phyloP scores from a whole-genome alignment of 2,113 vertebrate species.

The Gavia stellata region DNA sequence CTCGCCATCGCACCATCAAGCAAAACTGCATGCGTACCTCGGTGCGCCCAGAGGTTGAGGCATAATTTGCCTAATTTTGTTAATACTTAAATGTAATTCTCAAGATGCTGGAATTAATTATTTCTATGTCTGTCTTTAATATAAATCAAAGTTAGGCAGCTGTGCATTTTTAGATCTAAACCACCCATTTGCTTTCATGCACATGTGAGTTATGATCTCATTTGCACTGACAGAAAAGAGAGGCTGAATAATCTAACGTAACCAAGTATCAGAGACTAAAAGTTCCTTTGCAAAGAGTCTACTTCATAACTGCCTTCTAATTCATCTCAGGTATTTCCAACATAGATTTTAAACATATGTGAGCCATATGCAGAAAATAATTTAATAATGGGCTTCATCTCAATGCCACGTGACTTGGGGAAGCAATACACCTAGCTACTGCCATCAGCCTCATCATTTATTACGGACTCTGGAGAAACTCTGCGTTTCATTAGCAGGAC shows the following conservation, averaged over 20 bases:
- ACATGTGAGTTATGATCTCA: slow-evolving; percentile 15
- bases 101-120: slow-evolving; percentile 17
- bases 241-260: slow-evolving; percentile 1
- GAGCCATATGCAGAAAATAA: background rate
- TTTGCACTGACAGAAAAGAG: slow-evolving; percentile 30
- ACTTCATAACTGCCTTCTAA: slow-evolving; percentile 1
- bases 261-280: background rate
- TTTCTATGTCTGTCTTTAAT: slow-evolving; percentile 35
- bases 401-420: background rate
- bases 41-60: background rate
- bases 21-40: background rate
- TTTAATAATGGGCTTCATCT: background rate
- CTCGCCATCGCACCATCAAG: background rate
- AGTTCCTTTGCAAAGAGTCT: background rate
- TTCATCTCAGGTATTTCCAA: slow-evolving; percentile 11
- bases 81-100: slow-evolving; percentile 41
- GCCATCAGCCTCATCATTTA: slow-evolving; percentile 1
- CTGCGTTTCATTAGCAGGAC: background rate
- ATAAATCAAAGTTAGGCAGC: slow-evolving; percentile 42
- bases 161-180: slow-evolving; percentile 11
- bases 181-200: slow-evolving; percentile 12
- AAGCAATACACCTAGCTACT: background rate
- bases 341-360: background rate
- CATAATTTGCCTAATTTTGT: slow-evolving; percentile 31
- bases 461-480: background rate